These are phyloP conservation scores for Xiphias gladius DNA, from an alignment of 2,113 vertebrate species.

Conservation along the genomic window DNA sequence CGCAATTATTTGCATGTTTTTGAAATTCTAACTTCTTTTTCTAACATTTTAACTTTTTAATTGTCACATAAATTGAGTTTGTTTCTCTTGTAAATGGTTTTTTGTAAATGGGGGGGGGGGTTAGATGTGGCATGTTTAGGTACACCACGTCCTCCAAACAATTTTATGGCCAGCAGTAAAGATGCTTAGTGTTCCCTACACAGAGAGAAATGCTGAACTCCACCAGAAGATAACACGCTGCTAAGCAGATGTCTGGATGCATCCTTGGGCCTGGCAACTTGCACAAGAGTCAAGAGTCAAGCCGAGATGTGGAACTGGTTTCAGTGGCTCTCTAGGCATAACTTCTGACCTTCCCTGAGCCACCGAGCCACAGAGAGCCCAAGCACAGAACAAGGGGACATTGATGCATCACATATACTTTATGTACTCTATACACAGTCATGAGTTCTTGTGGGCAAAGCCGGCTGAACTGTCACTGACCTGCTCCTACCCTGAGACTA, in stretches of 20 bases:
- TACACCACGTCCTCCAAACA: background rate
- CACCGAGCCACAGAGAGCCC: background rate
- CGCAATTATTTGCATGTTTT: background rate
- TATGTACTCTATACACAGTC: background rate
- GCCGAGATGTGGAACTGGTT: background rate
- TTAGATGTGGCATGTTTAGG: background rate
- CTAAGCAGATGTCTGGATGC: background rate
- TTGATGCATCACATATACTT: background rate
- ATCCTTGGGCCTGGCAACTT: too few species aligned
- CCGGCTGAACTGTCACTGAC: slow-evolving; percentile 36
- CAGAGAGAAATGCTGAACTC: background rate
- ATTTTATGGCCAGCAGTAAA: slow-evolving; percentile 37
- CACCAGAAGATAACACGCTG: background rate
- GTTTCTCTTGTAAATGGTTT: background rate
- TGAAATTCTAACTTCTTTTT: background rate
- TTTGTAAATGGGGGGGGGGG: background rate
- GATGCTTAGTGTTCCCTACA: background rate
- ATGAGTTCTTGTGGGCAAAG: background rate
- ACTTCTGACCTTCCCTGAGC: background rate
- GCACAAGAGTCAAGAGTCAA: background rate
- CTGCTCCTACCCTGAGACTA: background rate
- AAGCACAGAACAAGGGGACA: background rate
- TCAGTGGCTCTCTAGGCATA: background rate
- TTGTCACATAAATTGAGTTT: background rate
- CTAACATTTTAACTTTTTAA: background rate